phyloP scores from a whole-genome alignment of 2,888 invertebrate genomes.

The Agriopis marginaria region DNA sequence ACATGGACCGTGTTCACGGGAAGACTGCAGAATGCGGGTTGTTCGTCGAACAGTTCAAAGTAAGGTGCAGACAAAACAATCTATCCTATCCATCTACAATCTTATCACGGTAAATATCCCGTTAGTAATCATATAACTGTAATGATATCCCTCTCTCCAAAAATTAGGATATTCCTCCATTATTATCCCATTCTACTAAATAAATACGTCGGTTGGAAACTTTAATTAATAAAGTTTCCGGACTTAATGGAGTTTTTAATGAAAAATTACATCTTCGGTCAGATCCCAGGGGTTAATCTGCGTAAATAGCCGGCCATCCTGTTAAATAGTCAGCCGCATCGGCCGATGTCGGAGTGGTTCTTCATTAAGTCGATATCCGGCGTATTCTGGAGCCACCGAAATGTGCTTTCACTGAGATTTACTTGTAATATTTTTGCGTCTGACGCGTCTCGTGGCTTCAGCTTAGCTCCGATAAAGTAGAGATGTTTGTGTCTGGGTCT shows the following conservation, averaged over 20 bases:
- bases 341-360: conserved; percentile 64
- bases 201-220: conserved; percentile 43
- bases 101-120: no score
- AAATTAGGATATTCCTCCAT: conserved; percentile 40
- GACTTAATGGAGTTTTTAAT: conserved; percentile 59
- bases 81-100: no score
- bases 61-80: no score
- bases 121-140: no score
- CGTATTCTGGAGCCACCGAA: conserved; percentile 39
- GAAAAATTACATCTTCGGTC: conserved; percentile 61
- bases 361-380: conserved; percentile 72
- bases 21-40: no score
- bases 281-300: conserved; percentile 63
- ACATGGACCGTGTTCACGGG: no score
- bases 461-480: conserved; percentile 22
- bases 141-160: neutral
- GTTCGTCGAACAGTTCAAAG: no score
- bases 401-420: conserved; percentile 57
- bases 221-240: conserved; percentile 53
- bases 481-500: conserved; percentile 5
- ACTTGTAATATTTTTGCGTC: conserved; percentile 40
- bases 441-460: conserved; percentile 4
- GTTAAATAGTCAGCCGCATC: conserved; percentile 64
- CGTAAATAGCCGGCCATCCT: conserved; percentile 64
- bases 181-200: conserved; percentile 42